Base-by-base conservation (phyloP, 2,888 invertebrate genomes). In the Eupithecia dodoneata region DNA sequence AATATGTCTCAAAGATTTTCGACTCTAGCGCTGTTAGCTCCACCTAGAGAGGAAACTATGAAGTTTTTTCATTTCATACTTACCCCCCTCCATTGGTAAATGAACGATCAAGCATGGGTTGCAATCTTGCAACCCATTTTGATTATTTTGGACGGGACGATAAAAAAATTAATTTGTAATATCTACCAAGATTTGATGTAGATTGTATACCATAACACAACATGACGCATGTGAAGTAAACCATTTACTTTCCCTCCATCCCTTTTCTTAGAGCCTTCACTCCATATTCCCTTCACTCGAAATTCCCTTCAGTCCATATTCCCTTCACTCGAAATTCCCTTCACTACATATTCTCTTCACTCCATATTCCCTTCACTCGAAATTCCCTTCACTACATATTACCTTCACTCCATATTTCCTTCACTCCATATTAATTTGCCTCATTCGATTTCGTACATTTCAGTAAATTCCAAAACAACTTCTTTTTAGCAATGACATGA, bases 361-460 rank as follows among this genome's bases (percentile, higher is more conserved):
- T 66, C 76, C 74, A 72, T 44, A 44, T 44, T 6, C 4, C 7
- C 2, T 44, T 7, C 76, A 69, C 52, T 67, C 76, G 1, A 30
- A 1, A 30, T 30, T 30, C 65, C 72, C 72, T 69, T n/a, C n/a
- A n/a, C n/a, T n/a, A n/a, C n/a, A n/a, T n/a, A n/a, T n/a, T n/a
- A n/a, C n/a, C n/a, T n/a, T n/a, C 76, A 67, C 47, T 66, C 76
- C 74, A 72, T 44, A 44, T 44, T 6, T 0, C 7, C 2, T 44
- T 7, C 76, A 69, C 52, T 67, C 76, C 75, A 52, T 79, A 77
- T 79, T 77, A 72, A 72, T 79, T 74, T 18, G 70, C 72, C 15
- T 77, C 74, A 79, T 79, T 79, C 71, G 74, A 77, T 77, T 77
- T 75, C n/a, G 47, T 15, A 72, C 49, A 73, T 67, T 18, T n/a